Evolutionary conservation across 2,888 invertebrate genomes (phyloP).

Genomic region (Athalia circularis): DNA sequence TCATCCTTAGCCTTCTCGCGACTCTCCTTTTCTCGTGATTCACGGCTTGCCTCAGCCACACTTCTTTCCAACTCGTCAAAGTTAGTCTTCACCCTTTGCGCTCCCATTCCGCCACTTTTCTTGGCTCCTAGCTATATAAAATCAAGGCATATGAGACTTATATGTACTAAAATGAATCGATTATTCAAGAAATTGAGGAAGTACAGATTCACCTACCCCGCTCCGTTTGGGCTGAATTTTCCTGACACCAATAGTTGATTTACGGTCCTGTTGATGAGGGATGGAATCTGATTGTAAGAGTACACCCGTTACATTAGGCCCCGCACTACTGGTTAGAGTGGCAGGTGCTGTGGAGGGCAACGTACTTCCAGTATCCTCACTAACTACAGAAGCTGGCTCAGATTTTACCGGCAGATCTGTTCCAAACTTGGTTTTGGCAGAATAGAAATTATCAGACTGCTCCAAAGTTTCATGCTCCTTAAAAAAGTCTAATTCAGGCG

Average conservation of each 20-base stretch:
- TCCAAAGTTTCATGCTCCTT: slow-evolving; percentile 82
- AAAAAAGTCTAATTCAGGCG: slow-evolving; percentile 93
- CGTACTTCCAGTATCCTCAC: slow-evolving; percentile 5
- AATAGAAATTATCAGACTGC: slow-evolving; percentile 63
- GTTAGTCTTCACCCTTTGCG: slow-evolving; percentile 94
- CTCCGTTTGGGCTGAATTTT: slow-evolving; percentile 83
- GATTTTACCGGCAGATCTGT: slow-evolving; percentile 49
- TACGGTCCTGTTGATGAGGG: slow-evolving; percentile 72
- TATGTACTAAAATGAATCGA: slow-evolving; percentile 33
- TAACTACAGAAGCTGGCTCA: slow-evolving; percentile 15
- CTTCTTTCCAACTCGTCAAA: slow-evolving; percentile 96
- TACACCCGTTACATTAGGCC: slow-evolving; percentile 67
- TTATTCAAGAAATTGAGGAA: slow-evolving; percentile 20
- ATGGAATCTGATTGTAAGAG: slow-evolving; percentile 59
- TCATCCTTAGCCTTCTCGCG: slow-evolving; percentile 79
- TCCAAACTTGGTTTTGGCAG: slow-evolving; percentile 53
- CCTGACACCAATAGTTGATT: slow-evolving; percentile 83
- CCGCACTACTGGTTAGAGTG: slow-evolving; percentile 54
- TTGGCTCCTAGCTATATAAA: slow-evolving; percentile 84
- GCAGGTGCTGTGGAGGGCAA: slow-evolving; percentile 34
- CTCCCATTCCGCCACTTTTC: slow-evolving; percentile 90
- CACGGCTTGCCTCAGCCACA: slow-evolving; percentile 82
- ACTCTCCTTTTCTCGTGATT: slow-evolving; percentile 68
- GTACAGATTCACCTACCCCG: slow-evolving; percentile 76
- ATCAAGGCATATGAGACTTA: slow-evolving; percentile 15